Conservation (phyloP, 2,888 invertebrate genomes). For the Fragum sueziense region DNA sequence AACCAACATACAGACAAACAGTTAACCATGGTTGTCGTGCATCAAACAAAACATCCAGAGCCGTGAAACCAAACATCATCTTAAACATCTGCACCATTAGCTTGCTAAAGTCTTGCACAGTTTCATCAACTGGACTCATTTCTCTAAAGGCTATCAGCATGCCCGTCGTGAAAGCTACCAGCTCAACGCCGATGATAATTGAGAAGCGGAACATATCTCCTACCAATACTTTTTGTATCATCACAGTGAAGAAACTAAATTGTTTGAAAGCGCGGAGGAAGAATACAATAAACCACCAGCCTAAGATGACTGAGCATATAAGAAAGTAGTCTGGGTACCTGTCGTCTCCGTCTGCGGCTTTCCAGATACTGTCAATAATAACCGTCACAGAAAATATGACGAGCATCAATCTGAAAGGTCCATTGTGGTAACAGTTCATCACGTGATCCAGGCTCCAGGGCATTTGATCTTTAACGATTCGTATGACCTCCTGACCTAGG, state of each 20-base stretch:
- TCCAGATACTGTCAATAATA: constrained; percentile 51
- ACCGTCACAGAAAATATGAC: constrained; percentile 44
- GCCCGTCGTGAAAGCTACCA: constrained; percentile 58
- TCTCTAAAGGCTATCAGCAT: constrained; percentile 58
- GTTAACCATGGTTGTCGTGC: constrained; percentile 53
- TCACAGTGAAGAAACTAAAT: constrained; percentile 62
- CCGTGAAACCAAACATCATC: constrained; percentile 56
- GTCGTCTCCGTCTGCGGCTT: constrained; percentile 7
- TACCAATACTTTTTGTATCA: constrained; percentile 61
- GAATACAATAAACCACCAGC: constrained; percentile 64
- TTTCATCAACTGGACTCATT: constrained; percentile 18
- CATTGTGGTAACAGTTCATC: constrained; percentile 60
- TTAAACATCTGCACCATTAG: constrained; percentile 53
- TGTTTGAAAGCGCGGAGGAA: constrained; percentile 52
- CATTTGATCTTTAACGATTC: constrained; percentile 44
- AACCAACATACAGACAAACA: constrained; percentile 43
- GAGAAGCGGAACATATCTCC: constrained; percentile 62
- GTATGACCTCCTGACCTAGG: constrained; percentile 41
- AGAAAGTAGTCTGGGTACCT: constrained; percentile 49
- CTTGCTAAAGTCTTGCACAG: constrained; percentile 38
- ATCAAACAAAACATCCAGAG: constrained; percentile 52
- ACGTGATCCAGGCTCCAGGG: constrained; percentile 50
- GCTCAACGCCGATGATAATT: constrained; percentile 56
- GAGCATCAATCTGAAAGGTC: constrained; percentile 54
- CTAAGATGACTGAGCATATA: constrained; percentile 52